Conservation (phyloP, 1,140 invertebrate species). For the Frieseomelitta varia region DNA sequence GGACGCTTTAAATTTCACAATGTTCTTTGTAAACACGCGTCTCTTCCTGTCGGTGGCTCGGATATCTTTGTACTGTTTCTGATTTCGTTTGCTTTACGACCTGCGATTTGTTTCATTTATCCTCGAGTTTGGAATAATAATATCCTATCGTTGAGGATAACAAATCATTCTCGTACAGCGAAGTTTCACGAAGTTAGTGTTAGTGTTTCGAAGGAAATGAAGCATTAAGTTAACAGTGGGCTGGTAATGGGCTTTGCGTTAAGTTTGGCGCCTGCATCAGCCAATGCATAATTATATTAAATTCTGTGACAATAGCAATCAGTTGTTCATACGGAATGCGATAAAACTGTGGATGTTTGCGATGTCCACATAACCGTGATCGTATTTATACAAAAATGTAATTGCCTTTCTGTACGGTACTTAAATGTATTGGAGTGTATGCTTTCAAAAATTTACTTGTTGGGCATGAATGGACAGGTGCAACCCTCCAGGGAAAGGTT, state of each 20-base stretch:
- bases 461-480: slow-evolving; percentile 76
- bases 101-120: neutral
- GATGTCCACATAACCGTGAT: neutral
- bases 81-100: neutral
- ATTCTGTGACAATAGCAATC: slow-evolving; percentile 10
- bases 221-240: neutral
- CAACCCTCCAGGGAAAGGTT: slow-evolving; percentile 77
- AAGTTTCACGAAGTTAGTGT: neutral
- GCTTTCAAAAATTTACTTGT: slow-evolving; percentile 34
- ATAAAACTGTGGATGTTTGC: neutral
- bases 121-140: neutral
- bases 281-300: slow-evolving; percentile 36
- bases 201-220: slow-evolving; percentile 1
- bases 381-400: slow-evolving; percentile 22
- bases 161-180: neutral
- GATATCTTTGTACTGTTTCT: slow-evolving; percentile 18
- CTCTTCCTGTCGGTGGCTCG: neutral
- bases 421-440: slow-evolving; percentile 33
- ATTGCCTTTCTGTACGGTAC: neutral
- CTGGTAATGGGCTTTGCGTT: neutral
- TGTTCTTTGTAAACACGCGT: slow-evolving; percentile 46
- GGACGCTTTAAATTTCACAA: slow-evolving; percentile 49
- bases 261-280: slow-evolving; percentile 11
- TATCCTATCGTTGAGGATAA: neutral
- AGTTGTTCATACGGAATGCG: neutral